Base-by-base conservation (phyloP, 2,888 invertebrate species). In the Leucoma salicis region DNA sequence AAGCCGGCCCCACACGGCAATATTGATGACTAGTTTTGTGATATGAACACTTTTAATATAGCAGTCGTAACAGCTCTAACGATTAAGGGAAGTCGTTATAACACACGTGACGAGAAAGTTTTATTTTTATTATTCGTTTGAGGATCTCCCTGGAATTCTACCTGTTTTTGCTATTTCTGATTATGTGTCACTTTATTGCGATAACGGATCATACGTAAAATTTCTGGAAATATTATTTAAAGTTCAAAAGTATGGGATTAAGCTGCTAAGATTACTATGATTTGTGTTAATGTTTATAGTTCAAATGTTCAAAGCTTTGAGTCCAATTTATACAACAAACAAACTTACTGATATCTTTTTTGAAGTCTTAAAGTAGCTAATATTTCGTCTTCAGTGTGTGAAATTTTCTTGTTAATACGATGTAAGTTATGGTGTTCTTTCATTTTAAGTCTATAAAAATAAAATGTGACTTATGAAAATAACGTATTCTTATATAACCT, bases 1-100 rank as follows among this genome's bases (percentile, higher is more conserved):
- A n/a, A n/a, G n/a, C n/a, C n/a, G n/a, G n/a, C n/a, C n/a, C n/a
- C n/a, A n/a, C n/a, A n/a, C n/a, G n/a, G n/a, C n/a, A n/a, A n/a
- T n/a, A n/a, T n/a, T n/a, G 50, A 51, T 70, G 75, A 79, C 72
- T 63, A 70, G 68, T 71, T 71, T 65, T 63, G 60, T 53, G 64
- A 69, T 69, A 73, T 78, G 75, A 79, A 68, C 51, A 56, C 60
- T 15, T 69, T 70, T 71, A 75, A 71, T 70, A 63, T 59, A 57
- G 58, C 64, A 56, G 66, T 71, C 66, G 66, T 59, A 65, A 63
- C 58, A 52, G 57, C 13, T 64, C 73, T 75, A 75, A 74, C 66
- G 75, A 66, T 70, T 62, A 67, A 66, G 67, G 82, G 81, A 81
- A 78, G 78, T 74, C 61, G 66, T 68, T 67, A 63, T 65, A 66